Conservation (phyloP, 2,888 invertebrate species). For the Ommatoiulus sabulosus region DNA sequence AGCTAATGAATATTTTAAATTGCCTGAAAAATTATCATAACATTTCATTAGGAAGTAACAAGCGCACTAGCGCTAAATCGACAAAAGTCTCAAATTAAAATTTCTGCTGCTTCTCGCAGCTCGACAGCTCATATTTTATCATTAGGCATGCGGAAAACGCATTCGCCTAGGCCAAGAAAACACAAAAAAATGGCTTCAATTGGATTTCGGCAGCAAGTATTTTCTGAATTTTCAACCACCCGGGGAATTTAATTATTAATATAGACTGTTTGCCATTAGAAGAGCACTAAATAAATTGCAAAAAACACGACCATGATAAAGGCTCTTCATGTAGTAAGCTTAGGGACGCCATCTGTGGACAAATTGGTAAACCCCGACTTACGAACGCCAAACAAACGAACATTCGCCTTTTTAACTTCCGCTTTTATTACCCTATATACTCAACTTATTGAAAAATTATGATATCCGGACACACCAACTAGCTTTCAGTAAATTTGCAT, state of each 20-base stretch:
- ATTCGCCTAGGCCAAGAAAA: background rate
- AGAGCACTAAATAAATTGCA: background rate
- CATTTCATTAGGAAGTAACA: constrained; percentile 45
- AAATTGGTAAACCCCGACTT: too few relatives aligned
- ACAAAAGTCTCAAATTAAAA: constrained; percentile 45
- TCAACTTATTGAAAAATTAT: too few relatives aligned
- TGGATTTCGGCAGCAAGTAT: background rate
- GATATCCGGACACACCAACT: too few relatives aligned
- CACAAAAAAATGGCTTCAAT: background rate
- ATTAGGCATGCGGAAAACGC: background rate
- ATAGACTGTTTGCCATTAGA: background rate
- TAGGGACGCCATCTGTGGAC: background rate
- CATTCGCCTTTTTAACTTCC: too few relatives aligned
- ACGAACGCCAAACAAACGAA: too few relatives aligned
- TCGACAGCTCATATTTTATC: constrained; percentile 47
- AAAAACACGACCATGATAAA: background rate
- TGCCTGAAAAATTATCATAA: constrained; percentile 48
- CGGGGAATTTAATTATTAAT: constrained; percentile 39
- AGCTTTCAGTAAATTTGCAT: too few relatives aligned
- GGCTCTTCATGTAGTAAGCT: background rate
- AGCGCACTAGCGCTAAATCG: constrained; percentile 35
- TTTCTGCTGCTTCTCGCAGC: constrained; percentile 18
- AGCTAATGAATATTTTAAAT: constrained; percentile 44
- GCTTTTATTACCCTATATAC: too few relatives aligned
- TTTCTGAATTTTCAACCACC: constrained; percentile 28